A percentile compares a stretch with the other conserved stretches of the same genome.
phyloP scores from a whole-genome alignment of 2,888 invertebrate genomes.

The Rhagonycha fulva region DNA sequence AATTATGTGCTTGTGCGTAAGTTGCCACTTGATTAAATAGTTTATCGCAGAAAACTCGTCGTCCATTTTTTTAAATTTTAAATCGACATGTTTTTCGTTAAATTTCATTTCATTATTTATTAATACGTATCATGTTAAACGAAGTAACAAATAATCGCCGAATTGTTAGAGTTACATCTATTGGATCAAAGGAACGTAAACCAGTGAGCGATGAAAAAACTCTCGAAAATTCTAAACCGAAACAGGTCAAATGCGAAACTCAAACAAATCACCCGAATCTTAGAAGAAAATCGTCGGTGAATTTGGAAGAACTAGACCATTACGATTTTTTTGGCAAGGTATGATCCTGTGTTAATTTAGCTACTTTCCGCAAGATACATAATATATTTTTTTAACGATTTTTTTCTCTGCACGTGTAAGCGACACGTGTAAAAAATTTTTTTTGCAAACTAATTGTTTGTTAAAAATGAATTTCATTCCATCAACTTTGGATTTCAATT shows the following conservation, averaged over 20 bases:
- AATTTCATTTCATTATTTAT: not conserved
- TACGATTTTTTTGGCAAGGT: slow-evolving; percentile 52
- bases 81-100: not conserved
- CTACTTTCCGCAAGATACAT: not conserved
- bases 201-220: slow-evolving; percentile 11
- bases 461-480: not conserved
- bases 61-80: not conserved
- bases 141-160: slow-evolving; percentile 43
- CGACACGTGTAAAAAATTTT: not conserved
- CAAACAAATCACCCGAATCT: not conserved
- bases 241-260: slow-evolving; percentile 17
- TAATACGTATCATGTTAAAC: slow-evolving; percentile 38
- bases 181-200: slow-evolving; percentile 19
- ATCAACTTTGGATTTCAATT: not conserved
- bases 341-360: slow-evolving; percentile 27
- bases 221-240: not conserved
- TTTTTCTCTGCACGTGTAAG: not conserved
- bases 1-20: not conserved
- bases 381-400: not conserved
- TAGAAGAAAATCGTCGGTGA: slow-evolving; percentile 32
- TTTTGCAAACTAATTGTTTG: not conserved
- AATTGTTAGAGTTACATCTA: slow-evolving; percentile 47
- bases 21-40: not conserved
- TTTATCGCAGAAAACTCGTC: not conserved
- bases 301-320: slow-evolving; percentile 40